Base-by-base conservation (phyloP, 2,797 vertebrate genomes). In the Anabacerthia variegaticeps region DNA sequence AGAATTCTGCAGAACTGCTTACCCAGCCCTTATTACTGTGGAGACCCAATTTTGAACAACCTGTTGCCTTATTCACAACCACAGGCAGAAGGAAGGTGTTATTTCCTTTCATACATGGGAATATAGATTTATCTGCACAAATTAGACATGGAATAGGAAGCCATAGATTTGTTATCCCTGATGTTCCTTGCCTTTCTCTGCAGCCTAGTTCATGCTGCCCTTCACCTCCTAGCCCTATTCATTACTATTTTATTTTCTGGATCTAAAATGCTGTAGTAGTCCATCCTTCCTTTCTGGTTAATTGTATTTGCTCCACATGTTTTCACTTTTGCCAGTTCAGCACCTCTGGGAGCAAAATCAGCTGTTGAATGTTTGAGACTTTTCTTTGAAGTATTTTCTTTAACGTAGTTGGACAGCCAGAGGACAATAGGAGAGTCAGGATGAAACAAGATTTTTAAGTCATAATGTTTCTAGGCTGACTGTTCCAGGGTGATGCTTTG, bases 241-340 rank as follows among this genome's bases (percentile, higher is more conserved):
- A 72, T 92, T 93, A 58, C 21, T 65, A 4, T 78, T 85, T 83
- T 89, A 87, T 96, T 90, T 92, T 68, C 36, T 77, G 59, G 8
- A 41, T 94, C 55, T 79, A 28, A 83, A 90, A 74, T 74, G 43
- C 48, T 32, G 48, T 83, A 21, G n/a, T 37, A 85, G 49, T 63
- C 84, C n/a, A 34, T 83, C 28, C 21, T 89, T 37, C 67, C 48
- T 72, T 74, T 77, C 81, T 75, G 68, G 9, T 37, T 91, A 85
- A 84, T 91, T 88, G 34, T 82, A 62, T 94, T 91, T 93, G 56
- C 56, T 91, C 72, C 84, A 32, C 37, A 7, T 36, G 61, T 80
- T 92, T 80, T 66, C 16, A 17, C 46, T 96, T 95, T 55, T 93
- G 91, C 89, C 89, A 89, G 78, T 92, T 95, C 92, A 97, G 89